A percentile compares a stretch with the other conserved stretches of the same genome.
Evolutionary conservation across 2,113 vertebrate species (phyloP).

Genomic region (Ancistrus triradiatus): DNA sequence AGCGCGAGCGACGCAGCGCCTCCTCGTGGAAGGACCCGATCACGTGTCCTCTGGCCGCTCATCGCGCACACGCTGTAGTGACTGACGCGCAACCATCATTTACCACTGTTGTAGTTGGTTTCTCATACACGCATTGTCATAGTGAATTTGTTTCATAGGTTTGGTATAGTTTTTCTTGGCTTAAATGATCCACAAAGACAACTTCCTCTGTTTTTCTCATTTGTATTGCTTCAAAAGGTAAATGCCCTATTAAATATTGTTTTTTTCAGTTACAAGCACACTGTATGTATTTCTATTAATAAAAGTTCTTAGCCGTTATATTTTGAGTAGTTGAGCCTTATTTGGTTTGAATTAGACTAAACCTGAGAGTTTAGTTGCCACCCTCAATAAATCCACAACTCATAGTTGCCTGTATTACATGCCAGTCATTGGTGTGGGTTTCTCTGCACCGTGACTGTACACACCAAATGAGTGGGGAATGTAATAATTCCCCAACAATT

Average conservation of each 20-base stretch:
- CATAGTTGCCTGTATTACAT: too few relatives aligned
- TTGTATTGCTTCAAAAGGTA: conserved; percentile 53
- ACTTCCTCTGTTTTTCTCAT: conserved; percentile 44
- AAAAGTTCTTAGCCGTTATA: conserved; percentile 53
- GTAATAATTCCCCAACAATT: conserved; percentile 37
- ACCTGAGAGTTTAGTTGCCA: conserved; percentile 18
- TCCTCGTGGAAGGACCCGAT: conserved; percentile 37
- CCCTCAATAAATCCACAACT: background rate
- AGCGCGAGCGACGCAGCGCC: conserved; percentile 20
- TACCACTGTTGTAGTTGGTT: conserved; percentile 42
- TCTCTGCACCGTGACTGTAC: conserved; percentile 42
- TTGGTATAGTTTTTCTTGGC: conserved; percentile 41
- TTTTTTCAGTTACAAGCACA: conserved; percentile 52
- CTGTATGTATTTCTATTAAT: conserved; percentile 59
- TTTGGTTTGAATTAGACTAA: conserved; percentile 32
- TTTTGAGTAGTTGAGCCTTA: conserved; percentile 45
- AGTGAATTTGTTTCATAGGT: conserved; percentile 38
- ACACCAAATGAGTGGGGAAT: conserved; percentile 46
- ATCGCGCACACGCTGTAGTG: conserved; percentile 44
- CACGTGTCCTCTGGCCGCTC: conserved; percentile 40
- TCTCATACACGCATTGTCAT: conserved; percentile 42
- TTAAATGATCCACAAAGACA: conserved; percentile 39
- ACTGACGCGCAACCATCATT: conserved; percentile 43
- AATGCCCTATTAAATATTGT: conserved; percentile 51
- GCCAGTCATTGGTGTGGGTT: background rate